Percentiles rank a stretch among this genome's conserved stretches.
Conservation (phyloP, 2,888 invertebrate species). For the Calameuta pallipes region DNA sequence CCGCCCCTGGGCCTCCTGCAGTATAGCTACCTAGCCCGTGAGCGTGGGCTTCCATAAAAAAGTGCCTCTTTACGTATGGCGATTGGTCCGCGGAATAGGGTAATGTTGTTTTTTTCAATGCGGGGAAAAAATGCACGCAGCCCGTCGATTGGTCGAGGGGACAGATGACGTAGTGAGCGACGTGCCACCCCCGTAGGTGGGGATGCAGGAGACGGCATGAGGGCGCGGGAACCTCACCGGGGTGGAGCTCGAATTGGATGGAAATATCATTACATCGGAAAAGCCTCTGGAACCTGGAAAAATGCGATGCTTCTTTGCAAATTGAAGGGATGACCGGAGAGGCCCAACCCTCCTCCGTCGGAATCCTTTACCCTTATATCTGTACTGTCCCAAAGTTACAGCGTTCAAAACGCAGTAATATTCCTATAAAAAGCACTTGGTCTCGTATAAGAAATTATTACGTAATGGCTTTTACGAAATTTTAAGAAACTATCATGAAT, state of each 20-base stretch:
- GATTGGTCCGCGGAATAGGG: slow-evolving; percentile 65
- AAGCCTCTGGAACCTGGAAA: slow-evolving; percentile 48
- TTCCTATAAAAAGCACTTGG: no score
- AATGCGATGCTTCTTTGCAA: slow-evolving; percentile 21
- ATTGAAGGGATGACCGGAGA: slow-evolving; percentile 4
- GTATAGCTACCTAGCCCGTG: neutral
- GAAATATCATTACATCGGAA: slow-evolving; percentile 62
- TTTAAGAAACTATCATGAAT: neutral
- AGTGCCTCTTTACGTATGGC: slow-evolving; percentile 67
- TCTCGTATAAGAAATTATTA: neutral
- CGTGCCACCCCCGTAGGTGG: slow-evolving; percentile 60
- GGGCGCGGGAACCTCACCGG: slow-evolving; percentile 13
- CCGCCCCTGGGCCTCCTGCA: neutral
- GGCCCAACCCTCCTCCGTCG: neutral
- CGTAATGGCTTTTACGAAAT: neutral
- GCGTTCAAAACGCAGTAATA: no score
- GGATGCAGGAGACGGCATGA: slow-evolving; percentile 39
- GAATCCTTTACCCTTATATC: neutral
- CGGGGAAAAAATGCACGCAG: slow-evolving; percentile 64
- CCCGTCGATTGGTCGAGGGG: slow-evolving; percentile 67
- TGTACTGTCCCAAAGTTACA: neutral
- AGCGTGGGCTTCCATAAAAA: slow-evolving; percentile 61
- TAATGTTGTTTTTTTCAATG: slow-evolving; percentile 62
- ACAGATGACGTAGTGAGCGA: slow-evolving; percentile 67
- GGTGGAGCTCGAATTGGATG: slow-evolving; percentile 53